Evolutionary conservation across 2,113 vertebrate species (phyloP).

Genomic region (Phasianus colchicus): DNA sequence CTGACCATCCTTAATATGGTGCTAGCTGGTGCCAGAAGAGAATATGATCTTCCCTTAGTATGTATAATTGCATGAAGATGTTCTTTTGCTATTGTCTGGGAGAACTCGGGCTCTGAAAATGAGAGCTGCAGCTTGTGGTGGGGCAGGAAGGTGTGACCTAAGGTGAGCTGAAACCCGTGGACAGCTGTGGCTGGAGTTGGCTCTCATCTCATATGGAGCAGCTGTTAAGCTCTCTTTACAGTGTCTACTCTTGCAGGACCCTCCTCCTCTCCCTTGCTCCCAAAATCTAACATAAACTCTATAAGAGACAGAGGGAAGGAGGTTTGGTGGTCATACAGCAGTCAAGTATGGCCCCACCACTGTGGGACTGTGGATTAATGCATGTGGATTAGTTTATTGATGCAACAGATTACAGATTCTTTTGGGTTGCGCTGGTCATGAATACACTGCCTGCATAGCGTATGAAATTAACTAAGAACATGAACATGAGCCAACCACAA

Average conservation of each 20-base stretch:
- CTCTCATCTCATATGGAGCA: not conserved
- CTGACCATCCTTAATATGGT: not conserved
- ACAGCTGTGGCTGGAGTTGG: not conserved
- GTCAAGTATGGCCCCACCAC: not conserved
- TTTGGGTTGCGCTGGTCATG: no score
- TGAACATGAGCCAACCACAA: no score
- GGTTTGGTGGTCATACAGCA: not conserved
- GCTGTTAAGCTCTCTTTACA: not conserved
- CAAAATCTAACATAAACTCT: no score
- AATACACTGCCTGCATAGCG: no score
- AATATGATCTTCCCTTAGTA: not conserved
- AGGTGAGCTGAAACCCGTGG: no score
- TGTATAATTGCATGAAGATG: not conserved
- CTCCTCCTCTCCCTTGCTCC: no score
- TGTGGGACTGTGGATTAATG: no score
- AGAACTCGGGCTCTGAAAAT: not conserved
- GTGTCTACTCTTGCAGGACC: not conserved
- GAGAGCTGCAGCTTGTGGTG: not conserved
- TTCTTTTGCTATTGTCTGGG: not conserved
- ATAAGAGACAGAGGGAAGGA: not conserved
- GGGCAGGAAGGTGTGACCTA: no score
- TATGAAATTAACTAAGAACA: no score
- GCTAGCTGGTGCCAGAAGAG: not conserved
- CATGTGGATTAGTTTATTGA: no score
- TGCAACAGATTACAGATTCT: no score